Evolutionary conservation across 2,888 invertebrate species (phyloP).

Genomic region (Ellobium chinense): DNA sequence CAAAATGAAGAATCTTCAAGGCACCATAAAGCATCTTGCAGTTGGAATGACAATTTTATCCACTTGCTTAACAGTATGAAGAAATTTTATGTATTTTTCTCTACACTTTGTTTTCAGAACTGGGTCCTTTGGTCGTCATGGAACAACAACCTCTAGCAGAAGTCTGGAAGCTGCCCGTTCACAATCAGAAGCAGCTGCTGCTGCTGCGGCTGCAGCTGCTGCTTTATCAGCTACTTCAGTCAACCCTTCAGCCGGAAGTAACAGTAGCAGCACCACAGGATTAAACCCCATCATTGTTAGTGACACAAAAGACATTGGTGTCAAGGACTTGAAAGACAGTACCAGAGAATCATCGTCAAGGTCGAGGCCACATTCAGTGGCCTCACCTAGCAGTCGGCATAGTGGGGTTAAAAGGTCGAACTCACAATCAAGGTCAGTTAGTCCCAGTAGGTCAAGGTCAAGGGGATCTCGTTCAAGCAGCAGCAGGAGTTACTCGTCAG

Average conservation of each 20-base stretch:
- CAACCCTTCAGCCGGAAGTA: background rate
- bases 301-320: slow-evolving; percentile 18
- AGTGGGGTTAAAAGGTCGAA: slow-evolving; percentile 52
- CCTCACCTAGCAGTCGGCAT: slow-evolving; percentile 56
- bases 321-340: slow-evolving; percentile 29
- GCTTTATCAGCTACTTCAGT: background rate
- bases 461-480: slow-evolving; percentile 72
- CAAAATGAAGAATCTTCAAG: no score
- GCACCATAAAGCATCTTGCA: no score
- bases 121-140: slow-evolving; percentile 46
- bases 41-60: no score
- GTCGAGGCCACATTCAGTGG: slow-evolving; percentile 36
- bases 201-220: slow-evolving; percentile 10
- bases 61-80: no score
- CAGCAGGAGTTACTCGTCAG: slow-evolving; percentile 75
- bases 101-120: slow-evolving; percentile 7
- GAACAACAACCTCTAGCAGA: slow-evolving; percentile 38
- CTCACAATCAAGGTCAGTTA: slow-evolving; percentile 68
- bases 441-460: slow-evolving; percentile 64
- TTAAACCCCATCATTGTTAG: slow-evolving; percentile 25
- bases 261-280: background rate
- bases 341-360: slow-evolving; percentile 13
- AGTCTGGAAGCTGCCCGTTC: slow-evolving; percentile 44
- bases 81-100: no score
- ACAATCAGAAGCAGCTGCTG: slow-evolving; percentile 42